Conservation (phyloP, 2,113 vertebrate species). For the Ictalurus furcatus region DNA sequence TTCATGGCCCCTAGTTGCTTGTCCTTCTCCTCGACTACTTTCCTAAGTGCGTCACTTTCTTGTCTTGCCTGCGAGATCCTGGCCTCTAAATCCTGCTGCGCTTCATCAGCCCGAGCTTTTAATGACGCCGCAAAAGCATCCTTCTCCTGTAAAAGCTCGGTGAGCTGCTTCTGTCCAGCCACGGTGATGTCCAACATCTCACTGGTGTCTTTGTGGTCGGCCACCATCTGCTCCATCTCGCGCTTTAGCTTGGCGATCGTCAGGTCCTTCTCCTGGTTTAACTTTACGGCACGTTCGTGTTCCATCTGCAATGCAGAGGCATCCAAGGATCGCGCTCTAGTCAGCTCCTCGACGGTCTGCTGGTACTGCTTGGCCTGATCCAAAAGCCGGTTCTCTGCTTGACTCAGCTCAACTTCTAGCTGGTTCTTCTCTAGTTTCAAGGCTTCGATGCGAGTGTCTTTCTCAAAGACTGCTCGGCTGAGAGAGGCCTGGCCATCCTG, state of each 20-base stretch:
- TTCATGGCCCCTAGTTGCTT: slow-evolving; percentile 88
- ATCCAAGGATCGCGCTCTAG: slow-evolving; percentile 72
- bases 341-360: slow-evolving; percentile 81
- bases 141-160: slow-evolving; percentile 87
- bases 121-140: slow-evolving; percentile 81
- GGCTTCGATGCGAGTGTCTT: slow-evolving; percentile 79
- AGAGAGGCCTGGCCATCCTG: slow-evolving; percentile 70
- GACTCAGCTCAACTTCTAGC: slow-evolving; percentile 78
- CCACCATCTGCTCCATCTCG: slow-evolving; percentile 77
- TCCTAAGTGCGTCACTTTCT: slow-evolving; percentile 74
- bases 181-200: slow-evolving; percentile 84
- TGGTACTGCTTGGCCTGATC: slow-evolving; percentile 81
- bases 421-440: slow-evolving; percentile 83
- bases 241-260: slow-evolving; percentile 80
- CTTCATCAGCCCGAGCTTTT: slow-evolving; percentile 73
- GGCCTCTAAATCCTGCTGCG: slow-evolving; percentile 76
- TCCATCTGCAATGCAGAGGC: slow-evolving; percentile 79
- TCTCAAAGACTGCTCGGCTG: slow-evolving; percentile 77
- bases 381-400: slow-evolving; percentile 70
- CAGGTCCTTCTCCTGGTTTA: slow-evolving; percentile 85
- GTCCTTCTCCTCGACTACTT: slow-evolving; percentile 87
- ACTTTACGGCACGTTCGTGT: slow-evolving; percentile 76
- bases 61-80: slow-evolving; percentile 59
- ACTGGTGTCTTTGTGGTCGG: slow-evolving; percentile 82
- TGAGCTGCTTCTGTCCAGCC: slow-evolving; percentile 86